Evolutionary conservation across 2,888 invertebrate species (phyloP).

Genomic region (Psococerastis gibbosa): DNA sequence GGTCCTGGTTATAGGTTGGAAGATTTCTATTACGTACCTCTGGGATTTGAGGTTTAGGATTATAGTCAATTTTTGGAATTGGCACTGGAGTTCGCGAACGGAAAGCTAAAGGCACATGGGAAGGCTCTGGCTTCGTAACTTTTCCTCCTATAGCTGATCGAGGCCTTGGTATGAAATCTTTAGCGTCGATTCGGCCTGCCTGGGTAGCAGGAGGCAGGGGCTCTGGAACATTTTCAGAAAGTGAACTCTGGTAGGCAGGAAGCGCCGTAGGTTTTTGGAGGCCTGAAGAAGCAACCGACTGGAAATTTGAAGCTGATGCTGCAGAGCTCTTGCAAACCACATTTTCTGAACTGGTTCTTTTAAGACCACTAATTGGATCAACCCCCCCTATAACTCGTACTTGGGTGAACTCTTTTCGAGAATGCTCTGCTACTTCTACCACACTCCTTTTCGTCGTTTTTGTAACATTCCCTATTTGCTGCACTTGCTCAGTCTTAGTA

Average conservation of each 20-base stretch:
- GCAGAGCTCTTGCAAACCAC: neutral
- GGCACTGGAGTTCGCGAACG: slow-evolving; percentile 7
- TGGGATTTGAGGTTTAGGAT: neutral
- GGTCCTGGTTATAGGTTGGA: slow-evolving; percentile 1
- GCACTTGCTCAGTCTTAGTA: neutral
- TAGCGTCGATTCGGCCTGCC: neutral
- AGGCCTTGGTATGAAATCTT: slow-evolving; percentile 1
- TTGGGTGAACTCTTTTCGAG: slow-evolving; percentile 10
- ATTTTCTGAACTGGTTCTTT: slow-evolving; percentile 1
- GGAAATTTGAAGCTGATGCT: neutral
- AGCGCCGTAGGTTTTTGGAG: neutral
- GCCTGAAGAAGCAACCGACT: neutral
- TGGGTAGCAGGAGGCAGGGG: neutral
- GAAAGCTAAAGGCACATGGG: slow-evolving; percentile 2
- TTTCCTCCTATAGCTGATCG: neutral
- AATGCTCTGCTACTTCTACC: slow-evolving; percentile 8
- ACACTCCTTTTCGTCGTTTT: slow-evolving; percentile 3
- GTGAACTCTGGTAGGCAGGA: neutral
- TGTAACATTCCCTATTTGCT: slow-evolving; percentile 3
- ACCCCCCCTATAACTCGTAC: neutral
- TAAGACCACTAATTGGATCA: slow-evolving; percentile 3
- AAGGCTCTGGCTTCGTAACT: neutral
- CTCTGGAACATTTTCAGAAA: neutral
- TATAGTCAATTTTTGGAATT: neutral
- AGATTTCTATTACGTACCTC: neutral